Evolutionary conservation across 2,888 invertebrate genomes (phyloP).

Genomic region (Mesorhabditis sp.): DNA sequence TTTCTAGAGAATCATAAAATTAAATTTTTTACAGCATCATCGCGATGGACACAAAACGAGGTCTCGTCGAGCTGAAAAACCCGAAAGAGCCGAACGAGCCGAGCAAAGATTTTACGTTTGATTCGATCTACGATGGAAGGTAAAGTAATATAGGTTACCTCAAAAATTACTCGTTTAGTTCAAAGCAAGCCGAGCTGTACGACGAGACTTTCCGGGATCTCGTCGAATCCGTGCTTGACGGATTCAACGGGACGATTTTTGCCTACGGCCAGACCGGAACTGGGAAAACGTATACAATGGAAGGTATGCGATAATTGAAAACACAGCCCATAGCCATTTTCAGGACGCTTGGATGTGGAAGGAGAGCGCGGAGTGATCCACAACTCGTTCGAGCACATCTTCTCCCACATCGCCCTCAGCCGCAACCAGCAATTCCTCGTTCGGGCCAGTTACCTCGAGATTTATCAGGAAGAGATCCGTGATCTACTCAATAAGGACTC

Average conservation of each 20-base stretch:
- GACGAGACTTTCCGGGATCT: slow-evolving; percentile 91
- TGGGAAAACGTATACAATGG: slow-evolving; percentile 75
- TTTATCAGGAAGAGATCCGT: slow-evolving; percentile 70
- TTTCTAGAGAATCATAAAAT: slow-evolving; percentile 11
- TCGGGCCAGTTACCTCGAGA: slow-evolving; percentile 91
- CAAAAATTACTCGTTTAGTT: slow-evolving; percentile 62
- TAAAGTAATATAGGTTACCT: slow-evolving; percentile 59
- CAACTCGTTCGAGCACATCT: slow-evolving; percentile 93
- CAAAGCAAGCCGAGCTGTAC: slow-evolving; percentile 85
- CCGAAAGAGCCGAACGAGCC: slow-evolving; percentile 70
- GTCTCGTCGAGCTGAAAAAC: slow-evolving; percentile 84
- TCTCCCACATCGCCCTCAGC: slow-evolving; percentile 76
- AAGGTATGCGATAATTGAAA: slow-evolving; percentile 60
- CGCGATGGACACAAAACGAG: slow-evolving; percentile 78
- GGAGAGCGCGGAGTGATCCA: slow-evolving; percentile 84
- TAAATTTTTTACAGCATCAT: slow-evolving; percentile 67
- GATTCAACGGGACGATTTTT: slow-evolving; percentile 98
- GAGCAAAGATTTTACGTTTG: slow-evolving; percentile 87
- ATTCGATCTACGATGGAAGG: slow-evolving; percentile 88
- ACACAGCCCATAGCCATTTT: neutral
- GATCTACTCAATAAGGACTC: slow-evolving; percentile 74
- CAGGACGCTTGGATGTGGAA: slow-evolving; percentile 63
- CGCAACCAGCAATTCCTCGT: slow-evolving; percentile 87
- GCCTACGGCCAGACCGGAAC: slow-evolving; percentile 99
- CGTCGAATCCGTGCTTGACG: slow-evolving; percentile 88